A percentile compares a stretch with the other conserved stretches of the same genome.
Evolutionary conservation across 2,797 vertebrate species (phyloP).

Genomic region (Helicolenus hilgendorfi): DNA sequence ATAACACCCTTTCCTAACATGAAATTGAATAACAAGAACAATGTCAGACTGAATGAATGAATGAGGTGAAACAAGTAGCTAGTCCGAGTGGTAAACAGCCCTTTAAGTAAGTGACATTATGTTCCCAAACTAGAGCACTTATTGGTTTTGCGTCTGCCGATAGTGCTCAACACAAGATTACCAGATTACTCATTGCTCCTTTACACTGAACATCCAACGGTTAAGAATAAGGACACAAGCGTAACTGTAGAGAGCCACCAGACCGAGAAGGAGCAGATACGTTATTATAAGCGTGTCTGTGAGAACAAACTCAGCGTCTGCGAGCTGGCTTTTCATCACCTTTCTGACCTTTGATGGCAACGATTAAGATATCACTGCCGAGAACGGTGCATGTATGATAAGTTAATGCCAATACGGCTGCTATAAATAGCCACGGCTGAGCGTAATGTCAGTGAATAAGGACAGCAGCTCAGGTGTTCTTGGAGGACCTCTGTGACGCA

Average conservation of each 20-base stretch:
- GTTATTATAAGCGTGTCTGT: background rate
- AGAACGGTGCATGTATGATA: background rate
- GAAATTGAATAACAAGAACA: background rate
- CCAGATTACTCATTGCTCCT: background rate
- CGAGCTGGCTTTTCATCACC: background rate
- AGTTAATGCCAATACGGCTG: background rate
- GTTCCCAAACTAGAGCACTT: background rate
- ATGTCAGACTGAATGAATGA: background rate
- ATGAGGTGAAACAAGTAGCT: background rate
- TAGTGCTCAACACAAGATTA: background rate
- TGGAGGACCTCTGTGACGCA: background rate
- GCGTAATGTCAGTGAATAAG: background rate
- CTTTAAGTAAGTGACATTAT: background rate
- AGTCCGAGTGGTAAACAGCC: background rate
- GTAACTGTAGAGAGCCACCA: background rate
- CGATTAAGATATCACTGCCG: background rate
- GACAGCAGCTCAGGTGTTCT: background rate
- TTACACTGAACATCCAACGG: background rate
- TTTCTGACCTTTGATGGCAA: background rate
- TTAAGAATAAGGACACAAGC: background rate
- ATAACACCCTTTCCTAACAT: background rate
- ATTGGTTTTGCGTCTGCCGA: background rate
- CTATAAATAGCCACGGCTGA: conserved; percentile 16
- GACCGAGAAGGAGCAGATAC: background rate
- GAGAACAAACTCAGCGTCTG: background rate